phyloP scores from a whole-genome alignment of 1,140 invertebrate genomes.

The Pogonognathellus flavescens region DNA sequence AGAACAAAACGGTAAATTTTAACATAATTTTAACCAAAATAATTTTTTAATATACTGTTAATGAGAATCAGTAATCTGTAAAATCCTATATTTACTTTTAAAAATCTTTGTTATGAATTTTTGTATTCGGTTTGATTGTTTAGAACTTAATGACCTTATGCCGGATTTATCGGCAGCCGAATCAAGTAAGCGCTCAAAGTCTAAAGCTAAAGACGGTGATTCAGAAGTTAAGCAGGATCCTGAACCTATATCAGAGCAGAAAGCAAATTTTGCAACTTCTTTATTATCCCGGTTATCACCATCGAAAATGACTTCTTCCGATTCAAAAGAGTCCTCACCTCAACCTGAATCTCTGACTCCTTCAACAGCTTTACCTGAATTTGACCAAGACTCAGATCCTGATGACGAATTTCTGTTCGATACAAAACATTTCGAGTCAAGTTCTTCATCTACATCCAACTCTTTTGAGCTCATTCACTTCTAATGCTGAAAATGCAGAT shows the following conservation, averaged over 20 bases:
- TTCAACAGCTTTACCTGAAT: conserved; percentile 19
- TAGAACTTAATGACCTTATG: conserved; percentile 42
- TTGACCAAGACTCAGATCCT: conserved; percentile 45
- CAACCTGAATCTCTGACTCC: conserved; percentile 62
- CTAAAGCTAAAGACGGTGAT: conserved; percentile 19
- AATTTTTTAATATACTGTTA: too few relatives aligned
- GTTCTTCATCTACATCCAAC: conserved; percentile 59
- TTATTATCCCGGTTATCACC: conserved; percentile 12
- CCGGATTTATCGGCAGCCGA: conserved; percentile 21
- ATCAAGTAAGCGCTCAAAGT: not conserved
- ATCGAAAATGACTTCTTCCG: not conserved
- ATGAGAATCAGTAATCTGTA: too few relatives aligned
- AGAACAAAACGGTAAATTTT: not conserved
- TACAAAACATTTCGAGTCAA: conserved; percentile 64
- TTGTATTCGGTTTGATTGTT: not conserved
- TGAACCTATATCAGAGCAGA: not conserved
- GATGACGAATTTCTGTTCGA: conserved; percentile 66
- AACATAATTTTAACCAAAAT: too few relatives aligned
- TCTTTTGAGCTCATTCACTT: conserved; percentile 60
- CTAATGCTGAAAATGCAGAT: conserved; percentile 10
- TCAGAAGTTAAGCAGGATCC: not conserved
- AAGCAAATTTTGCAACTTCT: conserved; percentile 5
- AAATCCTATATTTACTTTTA: not conserved
- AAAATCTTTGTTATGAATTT: not conserved
- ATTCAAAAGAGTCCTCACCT: conserved; percentile 8